Conservation (phyloP, 1,140 invertebrate species). For the Drosophila baimaii region DNA sequence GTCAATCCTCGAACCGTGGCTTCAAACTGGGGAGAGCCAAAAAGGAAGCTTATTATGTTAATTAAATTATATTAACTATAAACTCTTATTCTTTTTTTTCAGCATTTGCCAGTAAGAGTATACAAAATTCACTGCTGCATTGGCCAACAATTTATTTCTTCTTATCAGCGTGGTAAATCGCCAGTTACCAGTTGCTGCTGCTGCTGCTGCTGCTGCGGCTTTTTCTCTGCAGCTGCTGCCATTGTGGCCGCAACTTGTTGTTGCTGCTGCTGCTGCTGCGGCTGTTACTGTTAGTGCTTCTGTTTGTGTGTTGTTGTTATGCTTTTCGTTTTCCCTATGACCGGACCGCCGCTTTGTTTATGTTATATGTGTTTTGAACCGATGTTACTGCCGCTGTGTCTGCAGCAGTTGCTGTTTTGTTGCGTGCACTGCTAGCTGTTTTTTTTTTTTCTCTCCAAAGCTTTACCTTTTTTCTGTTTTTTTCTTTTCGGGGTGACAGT, state of each 20-base stretch:
- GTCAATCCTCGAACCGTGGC: no score
- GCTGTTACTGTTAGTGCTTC: slow-evolving; percentile 35
- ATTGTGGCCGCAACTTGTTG: slow-evolving; percentile 5
- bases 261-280: slow-evolving; percentile 13
- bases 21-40: no score
- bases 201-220: slow-evolving; percentile 23
- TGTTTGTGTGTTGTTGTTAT: slow-evolving; percentile 34
- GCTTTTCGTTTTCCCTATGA: slow-evolving; percentile 20
- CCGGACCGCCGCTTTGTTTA: slow-evolving; percentile 52
- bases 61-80: no score
- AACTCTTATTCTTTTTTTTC: no score
- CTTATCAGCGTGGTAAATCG: slow-evolving; percentile 72
- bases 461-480: no score
- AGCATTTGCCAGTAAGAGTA: background rate
- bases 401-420: slow-evolving; percentile 34
- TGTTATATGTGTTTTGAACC: slow-evolving; percentile 62
- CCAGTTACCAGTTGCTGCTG: slow-evolving; percentile 33
- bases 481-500: slow-evolving; percentile 66
- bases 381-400: slow-evolving; percentile 33
- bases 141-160: slow-evolving; percentile 11
- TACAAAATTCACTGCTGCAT: background rate
- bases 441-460: background rate
- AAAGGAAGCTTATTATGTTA: no score
- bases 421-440: slow-evolving; percentile 15
- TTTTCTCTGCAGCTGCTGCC: background rate